phyloP scores from a whole-genome alignment of 2,113 vertebrate genomes.

The Ictalurus furcatus region DNA sequence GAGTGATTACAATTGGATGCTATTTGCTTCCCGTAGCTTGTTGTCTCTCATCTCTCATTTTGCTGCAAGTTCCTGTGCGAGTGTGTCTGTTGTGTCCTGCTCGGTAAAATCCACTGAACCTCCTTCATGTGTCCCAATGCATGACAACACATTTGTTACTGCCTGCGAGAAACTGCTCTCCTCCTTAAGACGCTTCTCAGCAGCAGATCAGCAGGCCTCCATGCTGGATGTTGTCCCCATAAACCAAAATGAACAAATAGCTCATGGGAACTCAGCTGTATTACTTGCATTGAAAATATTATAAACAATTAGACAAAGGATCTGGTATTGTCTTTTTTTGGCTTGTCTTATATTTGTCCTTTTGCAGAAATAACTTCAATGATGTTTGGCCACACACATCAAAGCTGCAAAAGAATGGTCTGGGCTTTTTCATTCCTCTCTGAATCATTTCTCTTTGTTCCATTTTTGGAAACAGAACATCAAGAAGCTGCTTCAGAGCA shows the following conservation, averaged over 20 bases:
- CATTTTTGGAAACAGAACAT: constrained; percentile 50
- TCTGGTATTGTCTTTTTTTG: constrained; percentile 13
- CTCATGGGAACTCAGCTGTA: neutral
- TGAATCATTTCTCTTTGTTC: constrained; percentile 47
- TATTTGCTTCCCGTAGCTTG: neutral
- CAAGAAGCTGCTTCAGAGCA: constrained; percentile 29
- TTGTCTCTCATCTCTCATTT: constrained; percentile 19
- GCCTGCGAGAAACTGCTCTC: constrained; percentile 5
- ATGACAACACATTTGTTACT: constrained; percentile 32
- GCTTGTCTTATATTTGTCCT: neutral
- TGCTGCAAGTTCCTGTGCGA: neutral
- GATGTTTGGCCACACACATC: constrained; percentile 33
- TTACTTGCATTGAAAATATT: neutral
- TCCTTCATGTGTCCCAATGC: constrained; percentile 13
- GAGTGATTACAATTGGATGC: neutral
- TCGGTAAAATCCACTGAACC: constrained; percentile 30
- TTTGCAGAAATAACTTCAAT: constrained; percentile 38
- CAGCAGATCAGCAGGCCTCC: constrained; percentile 26
- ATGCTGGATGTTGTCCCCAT: constrained; percentile 19
- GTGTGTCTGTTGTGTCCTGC: constrained; percentile 24
- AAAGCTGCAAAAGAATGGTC: constrained; percentile 32
- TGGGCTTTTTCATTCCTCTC: constrained; percentile 4
- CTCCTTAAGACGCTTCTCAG: constrained; percentile 13
- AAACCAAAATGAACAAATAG: neutral
- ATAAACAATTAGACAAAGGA: constrained; percentile 26